phyloP scores from a whole-genome alignment of 1,140 invertebrate species.

The Drosophila elegans region DNA sequence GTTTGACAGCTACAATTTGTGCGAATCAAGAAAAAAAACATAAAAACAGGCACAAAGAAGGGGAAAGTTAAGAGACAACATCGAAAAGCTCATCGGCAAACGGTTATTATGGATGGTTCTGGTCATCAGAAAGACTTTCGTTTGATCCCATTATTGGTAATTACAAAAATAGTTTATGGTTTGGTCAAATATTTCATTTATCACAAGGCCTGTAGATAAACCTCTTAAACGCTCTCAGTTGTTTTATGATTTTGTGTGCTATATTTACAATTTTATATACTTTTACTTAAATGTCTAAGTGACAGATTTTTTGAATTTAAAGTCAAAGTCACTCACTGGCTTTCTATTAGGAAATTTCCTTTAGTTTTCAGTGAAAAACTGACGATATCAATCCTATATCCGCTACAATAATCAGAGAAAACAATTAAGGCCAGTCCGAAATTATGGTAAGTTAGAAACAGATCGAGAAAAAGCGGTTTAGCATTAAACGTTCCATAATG shows the following conservation, averaged over 20 bases:
- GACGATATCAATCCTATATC: no score
- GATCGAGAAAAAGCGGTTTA: not conserved
- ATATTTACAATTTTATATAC: no score
- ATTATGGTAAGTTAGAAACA: not conserved
- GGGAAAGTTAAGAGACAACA: conserved; percentile 38
- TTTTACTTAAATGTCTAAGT: no score
- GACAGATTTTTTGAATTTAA: no score
- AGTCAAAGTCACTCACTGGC: no score
- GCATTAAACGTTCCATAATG: no score
- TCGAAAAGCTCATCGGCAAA: conserved; percentile 21
- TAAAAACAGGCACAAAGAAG: conserved; percentile 38
- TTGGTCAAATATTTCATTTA: no score
- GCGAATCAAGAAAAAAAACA: conserved; percentile 8
- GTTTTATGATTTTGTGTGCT: no score
- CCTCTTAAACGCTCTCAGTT: no score
- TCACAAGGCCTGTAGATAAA: no score
- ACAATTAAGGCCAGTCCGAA: not conserved
- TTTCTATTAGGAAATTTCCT: not conserved
- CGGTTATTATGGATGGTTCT: conserved; percentile 8
- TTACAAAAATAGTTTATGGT: not conserved
- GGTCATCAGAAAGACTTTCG: conserved; percentile 24
- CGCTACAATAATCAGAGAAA: not conserved
- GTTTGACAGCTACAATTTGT: conserved; percentile 10
- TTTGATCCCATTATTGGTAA: conserved; percentile 16
- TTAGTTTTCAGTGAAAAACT: not conserved